Conservation (phyloP, 2,113 vertebrate species). For the Neodontobutis hainanensis region DNA sequence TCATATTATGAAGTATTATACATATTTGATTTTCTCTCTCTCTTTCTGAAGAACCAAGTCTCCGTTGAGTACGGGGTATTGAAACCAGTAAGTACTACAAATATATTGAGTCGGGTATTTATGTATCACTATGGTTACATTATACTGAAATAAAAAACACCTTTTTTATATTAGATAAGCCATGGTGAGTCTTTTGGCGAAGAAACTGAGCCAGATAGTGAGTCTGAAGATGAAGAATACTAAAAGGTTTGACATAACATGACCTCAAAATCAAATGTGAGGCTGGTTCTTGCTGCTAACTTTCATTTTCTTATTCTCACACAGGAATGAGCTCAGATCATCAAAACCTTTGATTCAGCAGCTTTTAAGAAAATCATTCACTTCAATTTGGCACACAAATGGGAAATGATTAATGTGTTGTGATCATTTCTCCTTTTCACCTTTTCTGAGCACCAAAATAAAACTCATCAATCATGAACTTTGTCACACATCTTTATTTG, state of each 20-base stretch:
- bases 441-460: constrained; percentile 18
- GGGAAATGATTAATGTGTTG: background rate
- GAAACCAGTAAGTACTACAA: constrained; percentile 49
- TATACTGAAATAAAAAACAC: background rate
- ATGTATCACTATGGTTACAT: no score
- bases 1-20: background rate
- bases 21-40: constrained; percentile 3
- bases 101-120: background rate
- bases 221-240: background rate
- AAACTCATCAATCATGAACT: constrained; percentile 12
- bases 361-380: background rate
- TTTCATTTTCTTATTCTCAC: background rate
- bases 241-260: background rate
- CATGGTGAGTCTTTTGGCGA: no score
- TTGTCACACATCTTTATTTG: constrained; percentile 53
- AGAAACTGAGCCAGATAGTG: background rate
- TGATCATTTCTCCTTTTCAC: no score
- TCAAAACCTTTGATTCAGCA: background rate
- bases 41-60: constrained; percentile 36
- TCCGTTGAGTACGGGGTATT: constrained; percentile 54
- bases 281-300: background rate
- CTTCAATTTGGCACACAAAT: background rate
- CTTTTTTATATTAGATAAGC: background rate
- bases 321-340: constrained; percentile 5
- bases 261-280: background rate